Base-by-base conservation (phyloP, 2,797 vertebrate genomes). In the Myotis myotis region DNA sequence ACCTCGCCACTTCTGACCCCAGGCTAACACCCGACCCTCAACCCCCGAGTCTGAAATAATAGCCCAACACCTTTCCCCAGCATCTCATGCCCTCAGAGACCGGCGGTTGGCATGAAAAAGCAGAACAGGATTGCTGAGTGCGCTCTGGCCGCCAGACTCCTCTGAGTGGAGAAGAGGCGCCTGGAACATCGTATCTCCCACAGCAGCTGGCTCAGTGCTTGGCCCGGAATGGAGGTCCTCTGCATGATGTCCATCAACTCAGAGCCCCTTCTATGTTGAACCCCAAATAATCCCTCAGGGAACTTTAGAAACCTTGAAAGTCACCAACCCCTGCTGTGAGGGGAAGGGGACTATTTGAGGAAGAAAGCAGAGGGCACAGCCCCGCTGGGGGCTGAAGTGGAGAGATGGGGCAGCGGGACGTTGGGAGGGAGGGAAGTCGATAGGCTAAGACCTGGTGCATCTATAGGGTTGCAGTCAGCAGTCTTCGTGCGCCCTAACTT, bases 111-210 rank as follows among this genome's bases (percentile, higher is more conserved):
- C 25, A n/a, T 3, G 8, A 89, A 74, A 64, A 75, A 19, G 49
- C 51, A 84, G 47, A 19, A 13, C 1, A 49, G 53, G 38, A 15
- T 1, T 2, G 15, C 17, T 1, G 44, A 9, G 25, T 5, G 10
- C 1, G 19, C 17, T 3, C 51, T 4, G 17, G 19, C 51, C 11
- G 5, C 25, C 6, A 12, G 53, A 47, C 33, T 22, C 57, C 16
- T 25, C 6, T 2, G 22, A 3, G 1, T 1, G 23, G n/a, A 53
- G 19, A 68, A 81, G 51, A 64, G 30, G 12, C 8, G 1, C 1
- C 1, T 10, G 25, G 9, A 30, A 70, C 7, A 5, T 0, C 0
- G 4, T 4, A 3, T n/a, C 4, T 5, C 49, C 7, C 12, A 6
- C 0, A 3, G n/a, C 19, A 60, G 64, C 20, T 17, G 38, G 38